Percentiles rank a stretch among this genome's conserved stretches.
Conservation (phyloP, 2,797 vertebrate species). For the Epinephelus awoara region DNA sequence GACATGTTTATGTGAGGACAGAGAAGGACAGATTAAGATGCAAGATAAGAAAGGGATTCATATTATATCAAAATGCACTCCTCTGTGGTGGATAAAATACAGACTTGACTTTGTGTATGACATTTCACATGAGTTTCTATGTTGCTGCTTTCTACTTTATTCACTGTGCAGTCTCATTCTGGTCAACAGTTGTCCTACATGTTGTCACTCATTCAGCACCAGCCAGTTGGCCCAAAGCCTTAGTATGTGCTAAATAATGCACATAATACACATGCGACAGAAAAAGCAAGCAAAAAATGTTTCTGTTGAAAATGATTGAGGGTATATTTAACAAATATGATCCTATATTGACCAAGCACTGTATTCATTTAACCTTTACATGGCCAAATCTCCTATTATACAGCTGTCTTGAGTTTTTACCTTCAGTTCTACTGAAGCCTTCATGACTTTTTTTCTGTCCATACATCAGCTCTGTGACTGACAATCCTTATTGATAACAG, state of each 20-base stretch:
- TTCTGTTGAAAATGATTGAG: no score
- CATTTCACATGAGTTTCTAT: not conserved
- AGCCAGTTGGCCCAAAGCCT: not conserved
- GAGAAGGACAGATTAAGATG: slow-evolving; percentile 15
- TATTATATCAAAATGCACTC: not conserved
- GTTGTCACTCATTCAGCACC: not conserved
- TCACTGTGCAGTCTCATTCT: no score
- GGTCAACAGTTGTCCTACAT: no score
- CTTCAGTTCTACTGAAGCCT: not conserved
- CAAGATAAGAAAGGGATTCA: not conserved
- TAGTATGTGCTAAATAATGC: no score
- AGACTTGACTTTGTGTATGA: not conserved
- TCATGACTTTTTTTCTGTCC: not conserved
- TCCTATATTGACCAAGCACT: not conserved
- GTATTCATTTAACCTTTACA: not conserved
- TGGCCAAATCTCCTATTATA: not conserved
- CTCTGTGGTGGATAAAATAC: not conserved
- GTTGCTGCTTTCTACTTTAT: not conserved
- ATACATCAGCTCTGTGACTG: not conserved
- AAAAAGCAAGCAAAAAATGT: no score
- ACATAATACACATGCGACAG: no score
- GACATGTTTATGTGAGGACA: slow-evolving; percentile 38
- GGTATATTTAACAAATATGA: no score
- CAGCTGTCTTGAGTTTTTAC: not conserved
- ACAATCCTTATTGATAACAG: not conserved